phyloP scores from a whole-genome alignment of 2,797 vertebrate species.

The Xenentodon cancila region DNA sequence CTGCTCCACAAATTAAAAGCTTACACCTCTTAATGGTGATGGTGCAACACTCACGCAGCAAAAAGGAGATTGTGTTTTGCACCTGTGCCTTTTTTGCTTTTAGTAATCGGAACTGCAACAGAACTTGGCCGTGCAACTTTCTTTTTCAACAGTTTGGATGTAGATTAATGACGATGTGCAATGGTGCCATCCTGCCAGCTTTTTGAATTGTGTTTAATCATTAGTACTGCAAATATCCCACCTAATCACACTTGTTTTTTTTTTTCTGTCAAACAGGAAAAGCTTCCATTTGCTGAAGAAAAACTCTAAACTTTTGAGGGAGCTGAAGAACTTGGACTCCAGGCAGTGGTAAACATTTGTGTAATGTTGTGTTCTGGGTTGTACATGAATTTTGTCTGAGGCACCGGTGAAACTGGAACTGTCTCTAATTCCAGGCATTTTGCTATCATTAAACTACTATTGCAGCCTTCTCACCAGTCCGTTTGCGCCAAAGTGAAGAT shows the following conservation, averaged over 20 bases:
- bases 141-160: neutral
- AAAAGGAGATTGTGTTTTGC: constrained; percentile 63
- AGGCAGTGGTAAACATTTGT: constrained; percentile 89
- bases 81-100: constrained; percentile 65
- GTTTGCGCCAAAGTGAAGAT: constrained; percentile 50
- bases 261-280: constrained; percentile 87
- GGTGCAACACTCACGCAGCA: constrained; percentile 51
- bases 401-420: neutral
- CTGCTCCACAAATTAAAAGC: constrained; percentile 77
- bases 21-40: constrained; percentile 78
- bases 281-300: constrained; percentile 98
- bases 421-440: neutral
- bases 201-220: constrained; percentile 4
- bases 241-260: constrained; percentile 37
- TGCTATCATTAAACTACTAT: constrained; percentile 5
- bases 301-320: constrained; percentile 96
- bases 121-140: constrained; percentile 22
- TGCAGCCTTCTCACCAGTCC: constrained; percentile 14
- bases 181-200: constrained; percentile 2
- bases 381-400: constrained; percentile 1
- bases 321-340: constrained; percentile 98
- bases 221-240: neutral
- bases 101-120: constrained; percentile 31
- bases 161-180: neutral
- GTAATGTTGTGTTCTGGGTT: neutral